These are phyloP conservation scores for Apantesis nais DNA, from an alignment of 2,888 invertebrate species.

Conservation along the genomic window DNA sequence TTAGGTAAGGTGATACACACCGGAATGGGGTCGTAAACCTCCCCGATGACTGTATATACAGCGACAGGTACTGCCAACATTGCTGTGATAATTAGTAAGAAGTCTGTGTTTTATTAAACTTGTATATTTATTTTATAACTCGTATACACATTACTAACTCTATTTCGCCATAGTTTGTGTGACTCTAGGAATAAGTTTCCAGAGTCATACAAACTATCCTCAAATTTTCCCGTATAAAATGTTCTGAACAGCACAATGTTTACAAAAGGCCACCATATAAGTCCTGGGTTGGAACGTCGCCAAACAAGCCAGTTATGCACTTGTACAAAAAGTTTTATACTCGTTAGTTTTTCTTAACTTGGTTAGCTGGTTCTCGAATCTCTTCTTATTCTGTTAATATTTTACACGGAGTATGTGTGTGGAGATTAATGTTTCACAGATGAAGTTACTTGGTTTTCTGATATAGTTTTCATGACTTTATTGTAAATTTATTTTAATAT, in stretches of 20 bases:
- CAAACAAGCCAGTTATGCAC: conserved; percentile 21
- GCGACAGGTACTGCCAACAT: background rate
- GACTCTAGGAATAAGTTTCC: too few relatives aligned
- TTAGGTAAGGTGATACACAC: conserved; percentile 7
- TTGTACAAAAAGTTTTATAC: conserved; percentile 25
- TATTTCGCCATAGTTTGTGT: too few relatives aligned
- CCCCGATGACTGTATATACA: conserved; percentile 52
- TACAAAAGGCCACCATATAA: conserved; percentile 21
- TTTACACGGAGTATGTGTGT: background rate
- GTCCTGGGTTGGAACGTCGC: conserved; percentile 28
- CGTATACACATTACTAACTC: too few relatives aligned
- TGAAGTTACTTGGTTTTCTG: background rate
- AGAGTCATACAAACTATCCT: conserved; percentile 1
- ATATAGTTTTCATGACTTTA: too few relatives aligned
- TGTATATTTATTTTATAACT: too few relatives aligned
- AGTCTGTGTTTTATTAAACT: background rate
- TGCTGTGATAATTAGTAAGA: background rate
- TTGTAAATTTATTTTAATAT: too few relatives aligned
- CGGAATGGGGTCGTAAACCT: conserved; percentile 53
- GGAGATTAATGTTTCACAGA: background rate
- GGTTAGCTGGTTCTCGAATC: conserved; percentile 16
- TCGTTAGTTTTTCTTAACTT: conserved; percentile 23
- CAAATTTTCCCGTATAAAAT: conserved; percentile 12
- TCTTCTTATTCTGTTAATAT: background rate
- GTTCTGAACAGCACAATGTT: conserved; percentile 14